phyloP scores from a whole-genome alignment of 2,797 vertebrate species.

The Merluccius polli region DNA sequence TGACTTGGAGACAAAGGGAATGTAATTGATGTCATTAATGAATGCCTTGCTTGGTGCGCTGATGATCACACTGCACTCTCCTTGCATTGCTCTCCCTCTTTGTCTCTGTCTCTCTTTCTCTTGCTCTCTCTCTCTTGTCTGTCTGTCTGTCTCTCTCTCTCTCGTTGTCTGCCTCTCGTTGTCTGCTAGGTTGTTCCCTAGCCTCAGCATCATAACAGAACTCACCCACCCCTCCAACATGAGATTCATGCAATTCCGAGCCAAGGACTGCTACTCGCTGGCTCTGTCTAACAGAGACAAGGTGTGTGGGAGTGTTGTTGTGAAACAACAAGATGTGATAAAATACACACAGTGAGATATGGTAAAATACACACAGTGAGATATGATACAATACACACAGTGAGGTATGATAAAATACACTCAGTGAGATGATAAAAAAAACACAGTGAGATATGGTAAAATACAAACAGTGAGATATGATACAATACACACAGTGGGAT shows the following conservation, averaged over 20 bases:
- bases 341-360: too few relatives aligned
- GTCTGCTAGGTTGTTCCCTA: slow-evolving; percentile 86
- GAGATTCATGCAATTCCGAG: slow-evolving; percentile 98
- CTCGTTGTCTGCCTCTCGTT: background rate
- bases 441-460: too few relatives aligned
- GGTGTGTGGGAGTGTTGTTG: slow-evolving; percentile 63
- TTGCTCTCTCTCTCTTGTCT: background rate
- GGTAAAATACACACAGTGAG: too few relatives aligned
- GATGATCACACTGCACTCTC: background rate
- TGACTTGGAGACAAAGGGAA: background rate
- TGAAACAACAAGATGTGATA: background rate
- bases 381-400: too few relatives aligned
- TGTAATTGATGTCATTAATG: slow-evolving; percentile 36
- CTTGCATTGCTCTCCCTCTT: background rate
- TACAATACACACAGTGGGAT: too few relatives aligned
- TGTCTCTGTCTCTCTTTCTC: background rate
- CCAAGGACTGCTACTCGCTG: slow-evolving; percentile 97
- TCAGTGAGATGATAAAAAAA: too few relatives aligned
- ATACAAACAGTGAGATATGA: too few relatives aligned
- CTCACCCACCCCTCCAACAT: slow-evolving; percentile 97
- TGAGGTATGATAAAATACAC: too few relatives aligned
- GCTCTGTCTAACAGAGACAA: slow-evolving; percentile 95
- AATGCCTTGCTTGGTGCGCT: slow-evolving; percentile 2
- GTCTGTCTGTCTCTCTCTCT: slow-evolving; percentile 8
- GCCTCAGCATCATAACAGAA: slow-evolving; percentile 96